A percentile compares a stretch with the other conserved stretches of the same genome.
Evolutionary conservation across 2,113 vertebrate species (phyloP).

Genomic region (Melanocharis versteri): DNA sequence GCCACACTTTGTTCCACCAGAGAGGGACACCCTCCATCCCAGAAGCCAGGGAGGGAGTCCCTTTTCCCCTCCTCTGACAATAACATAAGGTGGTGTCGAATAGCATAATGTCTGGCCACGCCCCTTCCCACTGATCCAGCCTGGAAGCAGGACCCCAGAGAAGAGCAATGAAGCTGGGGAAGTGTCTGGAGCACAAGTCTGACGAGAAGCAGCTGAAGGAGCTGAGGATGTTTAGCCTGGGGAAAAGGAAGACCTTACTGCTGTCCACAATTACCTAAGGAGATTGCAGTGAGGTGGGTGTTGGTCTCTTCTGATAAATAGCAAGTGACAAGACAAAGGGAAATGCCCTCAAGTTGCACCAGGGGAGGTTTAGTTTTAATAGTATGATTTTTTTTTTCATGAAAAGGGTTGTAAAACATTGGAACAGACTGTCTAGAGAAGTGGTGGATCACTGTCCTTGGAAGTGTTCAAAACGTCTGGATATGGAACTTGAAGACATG

Average conservation of each 20-base stretch:
- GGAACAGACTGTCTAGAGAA: neutral
- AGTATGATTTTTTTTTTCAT: neutral
- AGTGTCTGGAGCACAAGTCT: neutral
- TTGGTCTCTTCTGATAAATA: neutral
- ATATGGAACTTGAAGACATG: neutral
- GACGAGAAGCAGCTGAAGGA: neutral
- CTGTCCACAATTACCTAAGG: neutral
- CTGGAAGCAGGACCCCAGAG: neutral
- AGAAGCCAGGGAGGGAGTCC: neutral
- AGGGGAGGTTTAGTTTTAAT: neutral
- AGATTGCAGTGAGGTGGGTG: neutral
- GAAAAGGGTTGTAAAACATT: neutral
- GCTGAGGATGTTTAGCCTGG: neutral
- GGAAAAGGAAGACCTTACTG: neutral
- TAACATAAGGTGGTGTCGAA: neutral
- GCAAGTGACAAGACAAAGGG: neutral
- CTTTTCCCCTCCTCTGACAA: neutral
- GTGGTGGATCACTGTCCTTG: neutral
- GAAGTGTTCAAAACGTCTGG: neutral
- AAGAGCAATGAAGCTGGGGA: neutral
- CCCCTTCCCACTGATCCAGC: neutral
- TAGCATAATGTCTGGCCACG: rapidly evolving
- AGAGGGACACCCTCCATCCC: neutral
- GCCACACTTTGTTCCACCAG: neutral
- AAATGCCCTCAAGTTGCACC: neutral